These are phyloP conservation scores for rat (Rattus norvegicus) DNA, from an alignment of 2,113 vertebrate species.

Conservation along the genomic window DNA sequence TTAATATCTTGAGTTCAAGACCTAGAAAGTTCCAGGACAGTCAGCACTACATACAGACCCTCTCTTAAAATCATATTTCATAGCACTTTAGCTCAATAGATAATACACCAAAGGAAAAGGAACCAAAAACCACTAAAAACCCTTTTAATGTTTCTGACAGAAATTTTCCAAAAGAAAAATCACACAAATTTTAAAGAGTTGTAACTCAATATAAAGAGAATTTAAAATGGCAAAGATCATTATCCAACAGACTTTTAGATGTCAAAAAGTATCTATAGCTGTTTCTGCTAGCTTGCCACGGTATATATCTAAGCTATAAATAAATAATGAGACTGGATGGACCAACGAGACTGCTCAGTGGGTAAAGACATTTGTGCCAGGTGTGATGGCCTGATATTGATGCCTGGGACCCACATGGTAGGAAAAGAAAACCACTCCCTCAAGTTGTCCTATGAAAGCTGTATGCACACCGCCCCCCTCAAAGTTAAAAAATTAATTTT, in stretches of 20 bases:
- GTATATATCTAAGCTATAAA: slow-evolving; percentile 1
- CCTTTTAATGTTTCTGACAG: neutral
- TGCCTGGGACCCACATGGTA: neutral
- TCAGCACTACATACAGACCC: neutral
- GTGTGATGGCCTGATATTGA: neutral
- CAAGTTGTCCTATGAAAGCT: neutral
- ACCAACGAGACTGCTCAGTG: neutral
- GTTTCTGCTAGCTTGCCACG: slow-evolving; percentile 29
- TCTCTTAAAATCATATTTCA: neutral
- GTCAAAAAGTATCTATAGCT: neutral
- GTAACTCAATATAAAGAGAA: neutral
- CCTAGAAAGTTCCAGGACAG: neutral
- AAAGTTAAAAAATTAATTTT: neutral
- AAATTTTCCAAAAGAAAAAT: slow-evolving; percentile 39
- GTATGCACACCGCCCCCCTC: neutral
- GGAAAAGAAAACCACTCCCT: neutral
- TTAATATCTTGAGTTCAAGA: neutral
- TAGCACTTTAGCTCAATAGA: neutral
- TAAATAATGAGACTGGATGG: neutral
- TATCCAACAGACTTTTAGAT: neutral
- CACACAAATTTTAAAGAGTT: slow-evolving; percentile 42
- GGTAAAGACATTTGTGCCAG: neutral
- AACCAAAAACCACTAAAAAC: neutral
- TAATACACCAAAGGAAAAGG: neutral
- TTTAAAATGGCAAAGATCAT: neutral